Base-by-base conservation (phyloP, 2,113 vertebrate species). In the Gnathonemus echidnorhynchus region DNA sequence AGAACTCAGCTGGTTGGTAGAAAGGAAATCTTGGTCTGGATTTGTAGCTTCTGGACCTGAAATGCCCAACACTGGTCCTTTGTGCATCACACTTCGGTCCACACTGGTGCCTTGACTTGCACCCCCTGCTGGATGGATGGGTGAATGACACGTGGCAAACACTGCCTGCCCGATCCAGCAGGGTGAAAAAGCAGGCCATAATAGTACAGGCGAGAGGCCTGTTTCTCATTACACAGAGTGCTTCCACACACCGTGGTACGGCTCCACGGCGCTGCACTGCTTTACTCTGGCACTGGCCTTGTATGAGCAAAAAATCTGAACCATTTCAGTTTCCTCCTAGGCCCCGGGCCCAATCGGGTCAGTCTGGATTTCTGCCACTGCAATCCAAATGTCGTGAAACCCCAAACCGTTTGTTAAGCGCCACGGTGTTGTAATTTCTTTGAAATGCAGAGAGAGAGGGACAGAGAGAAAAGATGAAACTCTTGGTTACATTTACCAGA, bases 71-170 rank as follows among this genome's bases (percentile, higher is more conserved):
- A n/a, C n/a, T n/a, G n/a, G 90, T 92, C 93, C 88, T 58, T 92
- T 93, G 91, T 87, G 89, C 48, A 74, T 94, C 95, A 96, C 94
- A 94, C 96, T 95, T 94, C 49, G 93, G 94, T 93, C 89, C 90
- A 89, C 87, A 89, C 90, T 88, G 94, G 94, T 92, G 90, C 93
- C 92, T 92, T 92, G 92, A 92, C 92, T 91, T 92, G 92, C 92
- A 89, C 95, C 93, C 91, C 93, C 93, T 93, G 87, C 89, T 91
- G 93, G 94, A 94, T 90, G 90, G 93, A 89, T 92, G 91, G 91
- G 92, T 92, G 92, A 94, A 93, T 93, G 94, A 95, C 94, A 93
- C 92, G 91, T 93, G 92, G 92, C 95, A 95, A 94, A 94, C 95
- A 94, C 94, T 92, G 92, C 86, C 91, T 92, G 92, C 93, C 93